Conservation (phyloP, 2,888 invertebrate genomes). For the Phlogophora meticulosa region DNA sequence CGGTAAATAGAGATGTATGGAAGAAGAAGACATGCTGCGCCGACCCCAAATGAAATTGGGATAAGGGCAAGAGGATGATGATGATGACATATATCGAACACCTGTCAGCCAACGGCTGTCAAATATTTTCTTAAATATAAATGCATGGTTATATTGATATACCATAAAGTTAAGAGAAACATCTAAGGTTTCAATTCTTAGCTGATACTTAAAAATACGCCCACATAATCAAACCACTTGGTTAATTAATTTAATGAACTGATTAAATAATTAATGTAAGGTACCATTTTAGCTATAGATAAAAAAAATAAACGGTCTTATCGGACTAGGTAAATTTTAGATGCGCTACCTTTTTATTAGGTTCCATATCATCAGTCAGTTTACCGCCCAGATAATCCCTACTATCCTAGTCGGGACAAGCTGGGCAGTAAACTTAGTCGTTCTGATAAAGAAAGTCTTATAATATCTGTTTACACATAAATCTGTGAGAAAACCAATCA, state of each 20-base stretch:
- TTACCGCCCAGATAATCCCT: too few species aligned
- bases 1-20: too few species aligned
- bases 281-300: constrained; percentile 21
- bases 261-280: constrained; percentile 14
- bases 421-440: constrained; percentile 26
- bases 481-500: background rate
- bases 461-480: constrained; percentile 8
- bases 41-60: too few species aligned
- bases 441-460: constrained; percentile 20
- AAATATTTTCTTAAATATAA: too few species aligned
- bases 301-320: constrained; percentile 34
- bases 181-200: constrained; percentile 13
- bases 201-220: background rate
- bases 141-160: too few species aligned
- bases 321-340: constrained; percentile 17
- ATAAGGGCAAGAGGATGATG: too few species aligned
- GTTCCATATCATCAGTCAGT: constrained; percentile 1
- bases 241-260: constrained; percentile 24
- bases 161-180: too few species aligned
- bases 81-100: too few species aligned
- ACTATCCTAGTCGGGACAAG: background rate
- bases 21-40: too few species aligned
- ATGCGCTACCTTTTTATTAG: constrained; percentile 6
- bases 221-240: constrained; percentile 31
- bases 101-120: too few species aligned